These are phyloP conservation scores for Limnephilus auricula DNA, from an alignment of 2,888 invertebrate genomes.

Conservation along the genomic window DNA sequence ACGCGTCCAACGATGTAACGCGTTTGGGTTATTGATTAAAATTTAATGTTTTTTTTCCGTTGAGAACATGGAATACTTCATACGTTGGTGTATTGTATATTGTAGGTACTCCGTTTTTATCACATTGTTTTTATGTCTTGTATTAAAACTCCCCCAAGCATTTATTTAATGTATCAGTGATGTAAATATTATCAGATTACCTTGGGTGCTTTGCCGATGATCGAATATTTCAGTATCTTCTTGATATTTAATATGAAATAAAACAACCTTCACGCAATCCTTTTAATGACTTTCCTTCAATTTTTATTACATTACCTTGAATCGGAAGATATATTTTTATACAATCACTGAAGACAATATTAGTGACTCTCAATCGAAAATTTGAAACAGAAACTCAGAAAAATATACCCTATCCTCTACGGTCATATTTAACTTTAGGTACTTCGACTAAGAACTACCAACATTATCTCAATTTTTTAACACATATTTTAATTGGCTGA, in stretches of 20 bases:
- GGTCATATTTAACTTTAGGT: too few species aligned
- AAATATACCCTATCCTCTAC: too few species aligned
- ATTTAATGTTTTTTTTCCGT: constrained; percentile 16
- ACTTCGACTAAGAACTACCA: too few species aligned
- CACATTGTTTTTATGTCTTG: too few species aligned
- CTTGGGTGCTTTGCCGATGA: background rate
- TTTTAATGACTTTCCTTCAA: background rate
- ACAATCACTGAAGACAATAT: too few species aligned
- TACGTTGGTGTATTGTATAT: background rate
- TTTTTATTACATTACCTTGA: background rate
- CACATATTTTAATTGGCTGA: too few species aligned
- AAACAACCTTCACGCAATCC: background rate
- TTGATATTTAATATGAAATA: background rate
- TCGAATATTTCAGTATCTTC: background rate
- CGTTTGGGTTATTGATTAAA: constrained; percentile 2
- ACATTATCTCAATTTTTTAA: too few species aligned
- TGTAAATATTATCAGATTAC: background rate
- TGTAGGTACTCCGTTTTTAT: background rate
- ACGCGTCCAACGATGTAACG: constrained; percentile 14
- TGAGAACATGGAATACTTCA: background rate
- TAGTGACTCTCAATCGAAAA: too few species aligned
- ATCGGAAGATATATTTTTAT: background rate
- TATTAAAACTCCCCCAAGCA: background rate
- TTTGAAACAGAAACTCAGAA: too few species aligned
- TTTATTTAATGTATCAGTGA: background rate